phyloP scores from a whole-genome alignment of 2,888 invertebrate species.

The Hyposoter didymator region DNA sequence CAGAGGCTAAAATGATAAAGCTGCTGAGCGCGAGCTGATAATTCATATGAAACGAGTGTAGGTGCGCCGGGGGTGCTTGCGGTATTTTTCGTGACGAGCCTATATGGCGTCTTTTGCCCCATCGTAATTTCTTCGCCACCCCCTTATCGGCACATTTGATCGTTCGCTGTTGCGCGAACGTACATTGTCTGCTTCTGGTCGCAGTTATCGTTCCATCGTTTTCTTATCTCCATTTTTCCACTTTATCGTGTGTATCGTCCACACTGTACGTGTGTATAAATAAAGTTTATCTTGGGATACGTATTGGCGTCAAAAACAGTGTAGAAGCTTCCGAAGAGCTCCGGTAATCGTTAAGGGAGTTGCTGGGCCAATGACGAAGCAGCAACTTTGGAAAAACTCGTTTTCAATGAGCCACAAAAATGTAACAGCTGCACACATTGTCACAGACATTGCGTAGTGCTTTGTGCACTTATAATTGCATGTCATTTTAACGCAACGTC shows the following conservation, averaged over 20 bases:
- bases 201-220: constrained; percentile 38
- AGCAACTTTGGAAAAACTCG: constrained; percentile 80
- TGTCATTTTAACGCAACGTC: constrained; percentile 47
- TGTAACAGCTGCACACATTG: not conserved
- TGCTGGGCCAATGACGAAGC: constrained; percentile 76
- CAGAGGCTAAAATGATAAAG: constrained; percentile 22
- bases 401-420: not conserved
- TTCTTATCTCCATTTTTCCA: constrained; percentile 41
- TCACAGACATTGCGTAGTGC: not conserved
- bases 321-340: constrained; percentile 24
- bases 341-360: constrained; percentile 34
- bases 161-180: constrained; percentile 57
- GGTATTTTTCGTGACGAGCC: constrained; percentile 42
- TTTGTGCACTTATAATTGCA: constrained; percentile 53
- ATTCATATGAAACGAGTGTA: constrained; percentile 31
- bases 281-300: not conserved
- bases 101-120: constrained; percentile 59
- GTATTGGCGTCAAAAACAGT: not conserved
- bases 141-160: constrained; percentile 67
- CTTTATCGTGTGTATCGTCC: constrained; percentile 18
- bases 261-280: not conserved
- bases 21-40: constrained; percentile 36
- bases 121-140: constrained; percentile 69
- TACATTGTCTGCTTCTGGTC: constrained; percentile 56
- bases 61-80: constrained; percentile 37